phyloP scores from a whole-genome alignment of 2,113 vertebrate species.

The Pedetes capensis region DNA sequence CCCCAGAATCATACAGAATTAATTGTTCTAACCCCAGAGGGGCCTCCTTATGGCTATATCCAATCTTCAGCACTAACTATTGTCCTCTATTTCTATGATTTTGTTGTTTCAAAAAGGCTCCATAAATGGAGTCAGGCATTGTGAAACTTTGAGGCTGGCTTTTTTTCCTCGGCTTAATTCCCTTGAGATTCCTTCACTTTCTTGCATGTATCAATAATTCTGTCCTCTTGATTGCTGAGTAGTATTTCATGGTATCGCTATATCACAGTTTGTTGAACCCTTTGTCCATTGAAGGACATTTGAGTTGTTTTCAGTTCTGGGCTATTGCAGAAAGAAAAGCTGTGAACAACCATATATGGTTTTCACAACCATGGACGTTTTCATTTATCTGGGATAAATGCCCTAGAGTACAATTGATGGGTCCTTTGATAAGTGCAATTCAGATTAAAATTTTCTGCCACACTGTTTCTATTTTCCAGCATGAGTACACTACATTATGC shows the following conservation, averaged over 20 bases:
- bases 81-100: too few relatives aligned
- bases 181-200: background rate
- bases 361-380: background rate
- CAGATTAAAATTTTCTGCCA: background rate
- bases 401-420: background rate
- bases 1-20: background rate
- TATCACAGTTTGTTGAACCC: background rate
- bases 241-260: background rate
- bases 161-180: background rate
- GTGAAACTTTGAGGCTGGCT: background rate
- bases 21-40: too few relatives aligned
- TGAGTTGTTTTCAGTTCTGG: background rate
- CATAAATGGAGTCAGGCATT: too few relatives aligned
- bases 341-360: background rate
- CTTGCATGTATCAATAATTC: background rate
- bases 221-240: background rate
- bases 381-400: background rate
- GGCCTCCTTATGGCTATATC: too few relatives aligned
- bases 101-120: background rate
- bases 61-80: accelerated
- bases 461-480: background rate
- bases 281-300: background rate
- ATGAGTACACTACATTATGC: too few relatives aligned
- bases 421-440: background rate
- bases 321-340: background rate